Evolutionary conservation across 2,888 invertebrate genomes (phyloP), one percentile per base, ranked within the genome.

Genomic region (Athalia circularis): DNA sequence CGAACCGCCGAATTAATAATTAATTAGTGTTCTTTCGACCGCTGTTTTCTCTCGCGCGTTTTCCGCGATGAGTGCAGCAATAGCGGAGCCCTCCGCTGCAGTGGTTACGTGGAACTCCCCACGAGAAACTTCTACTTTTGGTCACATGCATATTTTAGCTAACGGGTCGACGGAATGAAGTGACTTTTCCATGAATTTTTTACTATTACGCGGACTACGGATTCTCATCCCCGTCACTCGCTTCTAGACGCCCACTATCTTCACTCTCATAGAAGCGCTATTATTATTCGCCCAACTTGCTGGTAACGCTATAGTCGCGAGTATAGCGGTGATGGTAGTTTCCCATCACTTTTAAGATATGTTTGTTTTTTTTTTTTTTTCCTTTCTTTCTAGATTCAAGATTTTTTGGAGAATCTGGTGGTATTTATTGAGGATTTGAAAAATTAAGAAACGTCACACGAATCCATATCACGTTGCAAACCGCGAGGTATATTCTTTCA

Each of bases 131-230:
- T 68, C 68, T 68, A 68, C 68, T 54, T 68, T 15, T 68, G 54
- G 54, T 68, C 43, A 79, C 82, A 84, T 87, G 81, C 84, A 85
- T 86, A 86, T 85, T 86, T 82, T 82, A 86, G 80, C 80, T 77
- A 81, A 80, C 78, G 80, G 83, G 80, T 80, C 84, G 81, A 85
- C 83, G 79, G 83, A 82, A 79, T 82, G 79, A 80, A 80, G 81
- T 82, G 82, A 82, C 82, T 83, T 85, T 83, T 84, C 83, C 80
- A 85, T 86, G 83, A 83, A 85, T 85, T 83, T 81, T 86, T 86
- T 84, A 86, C 85, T 84, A 82, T 54, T 52, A 68, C 54, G 80
- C 79, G 81, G 82, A 67, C 65, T 52, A 59, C 5, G 61, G 68
- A 57, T 48, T 65, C 65, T 50, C 47, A 43, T 45, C 79, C 65